These are phyloP conservation scores for Lethenteron camtschaticum DNA, from an alignment of 2,113 vertebrate genomes.

Conservation along the genomic window DNA sequence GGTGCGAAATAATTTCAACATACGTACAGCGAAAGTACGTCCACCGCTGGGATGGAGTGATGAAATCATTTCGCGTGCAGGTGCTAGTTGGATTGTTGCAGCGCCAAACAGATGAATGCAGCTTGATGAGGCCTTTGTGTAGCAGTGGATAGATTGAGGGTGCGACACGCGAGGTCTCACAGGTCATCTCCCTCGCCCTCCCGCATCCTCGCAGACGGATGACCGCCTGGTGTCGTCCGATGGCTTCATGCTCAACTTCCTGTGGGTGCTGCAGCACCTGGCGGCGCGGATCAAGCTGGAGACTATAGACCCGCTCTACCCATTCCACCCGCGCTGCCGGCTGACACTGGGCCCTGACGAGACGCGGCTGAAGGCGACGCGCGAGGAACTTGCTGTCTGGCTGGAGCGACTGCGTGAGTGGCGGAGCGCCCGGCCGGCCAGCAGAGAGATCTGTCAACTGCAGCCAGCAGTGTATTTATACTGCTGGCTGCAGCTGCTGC, in stretches of 20 bases:
- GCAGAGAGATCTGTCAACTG: too few species aligned
- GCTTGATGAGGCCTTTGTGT: too few species aligned
- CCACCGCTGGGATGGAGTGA: too few species aligned
- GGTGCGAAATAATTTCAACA: too few species aligned
- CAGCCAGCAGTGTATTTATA: too few species aligned
- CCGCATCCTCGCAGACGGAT: constrained; percentile 41
- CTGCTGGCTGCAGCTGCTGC: too few species aligned
- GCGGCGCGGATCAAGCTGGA: constrained; percentile 95
- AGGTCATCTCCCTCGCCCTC: too few species aligned
- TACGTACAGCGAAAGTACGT: too few species aligned
- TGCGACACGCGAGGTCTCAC: too few species aligned
- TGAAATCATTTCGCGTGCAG: neutral
- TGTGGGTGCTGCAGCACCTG: constrained; percentile 90
- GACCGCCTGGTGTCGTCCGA: constrained; percentile 87
- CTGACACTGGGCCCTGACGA: constrained; percentile 56
- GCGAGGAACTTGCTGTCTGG: constrained; percentile 75
- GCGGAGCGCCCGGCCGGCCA: too few species aligned
- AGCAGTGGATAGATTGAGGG: too few species aligned
- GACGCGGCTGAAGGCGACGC: constrained; percentile 70
- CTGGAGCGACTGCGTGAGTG: constrained; percentile 57
- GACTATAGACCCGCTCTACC: constrained; percentile 84
- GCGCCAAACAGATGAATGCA: neutral
- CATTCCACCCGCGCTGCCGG: constrained; percentile 78
- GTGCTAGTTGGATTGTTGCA: neutral
- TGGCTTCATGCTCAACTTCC: constrained; percentile 93